Base-by-base conservation (phyloP, 2,113 vertebrate genomes). In the Toxotes jaculatrix region DNA sequence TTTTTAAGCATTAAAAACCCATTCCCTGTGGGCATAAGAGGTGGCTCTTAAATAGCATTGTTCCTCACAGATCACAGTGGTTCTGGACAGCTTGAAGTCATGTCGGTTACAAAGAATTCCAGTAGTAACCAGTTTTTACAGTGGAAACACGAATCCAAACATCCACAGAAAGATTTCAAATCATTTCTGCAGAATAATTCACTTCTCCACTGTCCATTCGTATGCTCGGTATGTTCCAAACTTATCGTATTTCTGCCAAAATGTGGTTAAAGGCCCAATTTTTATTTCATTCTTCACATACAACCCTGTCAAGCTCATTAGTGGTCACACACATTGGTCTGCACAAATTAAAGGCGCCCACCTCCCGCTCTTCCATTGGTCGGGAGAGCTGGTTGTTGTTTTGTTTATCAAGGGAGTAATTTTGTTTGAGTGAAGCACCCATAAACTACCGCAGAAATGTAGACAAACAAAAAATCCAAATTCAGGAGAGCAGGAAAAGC, bases 1-100 rank as follows among this genome's bases (percentile, higher is more conserved):
- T 87, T 83, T 85, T 62, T 43, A 61, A 40, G 73, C 56, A 87
- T 83, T 87, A 74, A 73, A 89, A 86, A 82, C 76, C 47, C 19
- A 74, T 83, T 85, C 23, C 34, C 47, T 56, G 13, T 27, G 60
- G 55, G 63, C 51, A 83, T 75, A 13, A 86, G 68, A 72, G 53
- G 78, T 80, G 68, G 66, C 64, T 86, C 78, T 86, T 60, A 86
- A 87, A 77, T 34, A 59, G 61, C 36, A 42, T 61, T 62, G 72
- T 69, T 40, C 59, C 63, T 80, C n/a, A 16, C 16, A 60, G 66
- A 64, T 42, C 59, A 62, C 64, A 49, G 49, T 63, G 66, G 65
- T 57, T 82, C 53, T 80, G 82, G 49, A 62, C 67, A 63, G 79
- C 69, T 61, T 83, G 45, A 74, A 42, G 62, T 74, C 61, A 51